Conservation (phyloP, 2,888 invertebrate genomes). For the Drosophila fungiperda region DNA sequence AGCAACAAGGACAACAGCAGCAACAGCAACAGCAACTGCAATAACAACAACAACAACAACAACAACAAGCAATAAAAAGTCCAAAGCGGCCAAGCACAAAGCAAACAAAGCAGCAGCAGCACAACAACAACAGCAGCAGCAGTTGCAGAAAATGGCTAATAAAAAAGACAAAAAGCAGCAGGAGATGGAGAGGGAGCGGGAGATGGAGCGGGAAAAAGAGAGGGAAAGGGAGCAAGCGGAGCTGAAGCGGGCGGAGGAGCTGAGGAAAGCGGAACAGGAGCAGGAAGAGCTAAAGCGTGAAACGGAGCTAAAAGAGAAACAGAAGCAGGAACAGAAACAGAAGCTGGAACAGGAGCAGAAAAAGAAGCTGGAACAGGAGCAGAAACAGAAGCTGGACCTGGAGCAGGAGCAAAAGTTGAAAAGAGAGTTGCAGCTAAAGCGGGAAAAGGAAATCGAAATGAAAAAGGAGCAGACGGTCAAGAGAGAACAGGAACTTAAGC, state of each 20-base stretch:
- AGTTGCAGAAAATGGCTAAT: conserved; percentile 25
- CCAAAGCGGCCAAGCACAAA: conserved; percentile 54
- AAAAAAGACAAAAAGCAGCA: conserved; percentile 35
- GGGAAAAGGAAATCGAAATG: neutral
- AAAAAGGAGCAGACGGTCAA: neutral
- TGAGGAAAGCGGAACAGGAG: neutral
- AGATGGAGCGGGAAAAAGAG: neutral
- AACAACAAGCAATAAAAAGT: conserved; percentile 45
- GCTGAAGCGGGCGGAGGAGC: conserved; percentile 9
- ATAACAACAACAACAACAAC: conserved; percentile 27
- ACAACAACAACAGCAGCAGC: conserved; percentile 10
- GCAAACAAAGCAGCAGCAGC: conserved; percentile 35
- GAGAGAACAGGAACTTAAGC: neutral
- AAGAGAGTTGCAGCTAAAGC: neutral
- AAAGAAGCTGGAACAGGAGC: neutral
- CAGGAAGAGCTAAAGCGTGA: conserved; percentile 8
- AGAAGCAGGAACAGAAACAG: neutral
- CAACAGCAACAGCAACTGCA: conserved; percentile 15
- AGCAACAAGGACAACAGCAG: neutral
- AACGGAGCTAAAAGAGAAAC: neutral
- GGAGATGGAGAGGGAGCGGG: conserved; percentile 4
- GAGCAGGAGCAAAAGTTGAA: neutral
- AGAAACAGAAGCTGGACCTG: neutral
- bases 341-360: neutral
- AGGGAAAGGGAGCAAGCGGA: conserved; percentile 1